Base-by-base conservation (phyloP, 2,888 invertebrate genomes). In the Yponomeuta cagnagella region DNA sequence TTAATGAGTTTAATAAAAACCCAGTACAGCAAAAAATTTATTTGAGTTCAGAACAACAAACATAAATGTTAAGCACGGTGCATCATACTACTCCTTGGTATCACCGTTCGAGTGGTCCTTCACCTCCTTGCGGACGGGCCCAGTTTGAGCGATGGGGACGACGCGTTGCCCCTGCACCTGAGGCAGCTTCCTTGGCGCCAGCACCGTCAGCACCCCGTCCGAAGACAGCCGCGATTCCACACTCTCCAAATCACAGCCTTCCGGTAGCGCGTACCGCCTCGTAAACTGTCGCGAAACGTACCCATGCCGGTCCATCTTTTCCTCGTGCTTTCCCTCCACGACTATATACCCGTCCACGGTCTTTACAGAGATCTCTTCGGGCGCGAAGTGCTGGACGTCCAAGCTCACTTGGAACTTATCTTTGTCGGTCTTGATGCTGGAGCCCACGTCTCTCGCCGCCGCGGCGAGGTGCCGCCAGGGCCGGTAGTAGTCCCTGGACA, bases 281-380 rank as follows among this genome's bases (percentile, higher is more conserved):
- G 95, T 93, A 76, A 97, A 96, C 76, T 97, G 95, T 37, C 96
- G 93, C 0, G 96, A 94, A 71, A 96, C 94, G 74, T 90, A 95
- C 0, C 96, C 96, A 77, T 96, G 95, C 48, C 95, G 94, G 77
- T 96, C 96, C 73, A 94, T 94, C 78, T 94, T 95, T 81, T 96
- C 96, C 76, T 96, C 96, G 77, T 97, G 97, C 79, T 95, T 96
- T 0, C 95, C 96, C 83, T 96, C 96, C 0, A 96, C 93, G 1
- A 96, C 93, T 23, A 97, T 93, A 70, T 87, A 93, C 63, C 95
- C 94, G 71, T 96, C 96, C 0, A 94, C 93, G 0, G 95, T 96
- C 84, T 96, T 96, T 9, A 97, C 96, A 8, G 93, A 92, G 63
- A 97, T 94, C 80, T 97, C 96, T 66, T 95, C 94, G 0, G 96